These are phyloP conservation scores for Phoeniculus purpureus DNA, from an alignment of 2,797 vertebrate genomes.

Conservation along the genomic window DNA sequence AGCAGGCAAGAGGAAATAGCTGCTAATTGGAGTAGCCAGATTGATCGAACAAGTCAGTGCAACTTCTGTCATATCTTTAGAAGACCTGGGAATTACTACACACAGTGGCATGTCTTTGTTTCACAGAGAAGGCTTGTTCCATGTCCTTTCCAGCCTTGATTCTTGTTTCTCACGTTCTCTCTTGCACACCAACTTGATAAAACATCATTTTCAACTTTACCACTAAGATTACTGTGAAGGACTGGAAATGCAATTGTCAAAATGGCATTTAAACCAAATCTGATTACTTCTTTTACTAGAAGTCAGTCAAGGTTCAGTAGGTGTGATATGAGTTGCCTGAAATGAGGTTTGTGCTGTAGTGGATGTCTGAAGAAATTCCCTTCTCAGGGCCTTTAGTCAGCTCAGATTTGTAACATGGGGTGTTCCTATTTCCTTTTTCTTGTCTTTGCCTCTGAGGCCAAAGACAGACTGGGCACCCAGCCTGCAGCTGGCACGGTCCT, in stretches of 20 bases:
- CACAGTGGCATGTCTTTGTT: slow-evolving; percentile 30
- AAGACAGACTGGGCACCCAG: slow-evolving; percentile 2
- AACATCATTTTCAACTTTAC: neutral
- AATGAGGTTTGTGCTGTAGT: neutral
- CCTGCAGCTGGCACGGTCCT: neutral
- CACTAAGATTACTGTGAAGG: neutral
- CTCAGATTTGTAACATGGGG: neutral
- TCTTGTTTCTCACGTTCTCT: neutral
- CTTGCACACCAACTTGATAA: neutral
- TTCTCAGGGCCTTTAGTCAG: neutral
- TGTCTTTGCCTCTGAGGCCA: neutral
- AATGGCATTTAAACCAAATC: neutral
- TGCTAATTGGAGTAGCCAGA: slow-evolving; percentile 54
- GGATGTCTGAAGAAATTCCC: neutral
- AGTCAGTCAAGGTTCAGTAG: neutral
- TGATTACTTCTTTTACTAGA: neutral
- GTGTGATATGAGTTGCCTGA: neutral
- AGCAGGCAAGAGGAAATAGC: slow-evolving; percentile 37
- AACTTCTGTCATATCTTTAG: slow-evolving; percentile 49
- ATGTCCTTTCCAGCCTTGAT: neutral
- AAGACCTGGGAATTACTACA: neutral
- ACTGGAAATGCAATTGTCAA: neutral
- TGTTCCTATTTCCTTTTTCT: neutral
- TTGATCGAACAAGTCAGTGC: slow-evolving; percentile 39
- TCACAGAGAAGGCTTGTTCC: neutral